Evolutionary conservation across 2,113 vertebrate species (phyloP).

Genomic region (Hoplias malabaricus): DNA sequence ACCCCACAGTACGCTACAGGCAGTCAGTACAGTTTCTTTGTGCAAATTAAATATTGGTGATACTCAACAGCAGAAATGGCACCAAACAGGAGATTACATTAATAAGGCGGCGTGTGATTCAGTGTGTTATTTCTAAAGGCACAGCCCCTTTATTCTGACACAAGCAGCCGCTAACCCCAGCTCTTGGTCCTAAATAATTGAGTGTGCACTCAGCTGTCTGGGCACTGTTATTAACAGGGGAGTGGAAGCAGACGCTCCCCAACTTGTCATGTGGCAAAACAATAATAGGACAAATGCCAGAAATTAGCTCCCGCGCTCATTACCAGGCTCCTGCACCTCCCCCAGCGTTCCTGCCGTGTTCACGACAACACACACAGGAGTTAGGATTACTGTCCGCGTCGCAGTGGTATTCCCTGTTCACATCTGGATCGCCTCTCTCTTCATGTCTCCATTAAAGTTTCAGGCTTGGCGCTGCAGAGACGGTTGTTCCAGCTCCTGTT

Average conservation of each 20-base stretch:
- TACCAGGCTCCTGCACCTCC: neutral
- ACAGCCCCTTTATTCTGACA: neutral
- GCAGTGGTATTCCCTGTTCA: conserved; percentile 55
- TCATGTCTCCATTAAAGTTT: conserved; percentile 75
- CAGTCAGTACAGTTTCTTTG: neutral
- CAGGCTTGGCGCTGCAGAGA: conserved; percentile 54
- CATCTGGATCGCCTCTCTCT: conserved; percentile 46
- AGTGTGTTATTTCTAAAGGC: neutral
- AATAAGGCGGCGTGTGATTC: neutral
- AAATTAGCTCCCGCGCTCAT: conserved; percentile 39
- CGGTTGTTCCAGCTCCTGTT: conserved; percentile 53
- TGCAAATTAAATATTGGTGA: neutral
- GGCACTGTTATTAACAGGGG: conserved; percentile 46
- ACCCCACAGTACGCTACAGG: too few species aligned
- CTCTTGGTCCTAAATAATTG: conserved; percentile 72
- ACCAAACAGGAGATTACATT: neutral
- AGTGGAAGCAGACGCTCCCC: conserved; percentile 52
- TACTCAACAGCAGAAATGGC: neutral
- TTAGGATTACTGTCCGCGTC: conserved; percentile 39
- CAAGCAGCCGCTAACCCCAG: conserved; percentile 46
- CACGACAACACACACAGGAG: conserved; percentile 48
- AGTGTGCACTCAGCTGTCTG: conserved; percentile 54
- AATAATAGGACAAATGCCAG: conserved; percentile 24
- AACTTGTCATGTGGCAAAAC: conserved; percentile 65
- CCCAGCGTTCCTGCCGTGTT: conserved; percentile 1